Conservation (phyloP, 2,113 vertebrate species). For the Corythoichthys haematopterus region DNA sequence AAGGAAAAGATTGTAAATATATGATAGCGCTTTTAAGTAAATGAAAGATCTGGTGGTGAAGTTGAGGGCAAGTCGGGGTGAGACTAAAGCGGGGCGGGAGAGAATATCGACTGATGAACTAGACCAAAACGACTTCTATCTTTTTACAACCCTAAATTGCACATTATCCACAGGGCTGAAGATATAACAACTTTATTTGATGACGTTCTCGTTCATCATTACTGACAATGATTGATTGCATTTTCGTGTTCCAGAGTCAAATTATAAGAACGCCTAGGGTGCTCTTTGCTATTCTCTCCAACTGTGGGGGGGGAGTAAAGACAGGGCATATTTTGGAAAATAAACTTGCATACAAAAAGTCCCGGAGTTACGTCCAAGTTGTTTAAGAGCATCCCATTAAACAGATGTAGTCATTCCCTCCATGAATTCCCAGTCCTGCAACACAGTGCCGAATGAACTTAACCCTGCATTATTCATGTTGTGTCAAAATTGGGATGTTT, state of each 20-base stretch:
- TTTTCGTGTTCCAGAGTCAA: not conserved
- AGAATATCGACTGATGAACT: not conserved
- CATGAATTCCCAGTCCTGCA: constrained; percentile 1
- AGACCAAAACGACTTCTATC: not conserved
- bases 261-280: not conserved
- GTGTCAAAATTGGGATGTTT: not conserved
- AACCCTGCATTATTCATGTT: constrained; percentile 3
- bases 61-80: not conserved
- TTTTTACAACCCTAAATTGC: not conserved
- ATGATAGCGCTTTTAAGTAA: not conserved
- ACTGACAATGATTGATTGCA: not conserved
- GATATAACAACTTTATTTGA: not conserved
- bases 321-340: not conserved
- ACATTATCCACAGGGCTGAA: not conserved
- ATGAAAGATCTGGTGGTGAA: not conserved
- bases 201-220: not conserved
- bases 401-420: not conserved
- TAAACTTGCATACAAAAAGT: not conserved
- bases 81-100: not conserved
- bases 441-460: not conserved
- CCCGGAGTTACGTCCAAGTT: not conserved
- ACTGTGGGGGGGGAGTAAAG: not conserved
- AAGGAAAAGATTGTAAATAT: not conserved
- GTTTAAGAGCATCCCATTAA: not conserved
- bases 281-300: not conserved